Evolutionary conservation across 2,113 vertebrate genomes (phyloP).

Genomic region (Mastomys coucha): DNA sequence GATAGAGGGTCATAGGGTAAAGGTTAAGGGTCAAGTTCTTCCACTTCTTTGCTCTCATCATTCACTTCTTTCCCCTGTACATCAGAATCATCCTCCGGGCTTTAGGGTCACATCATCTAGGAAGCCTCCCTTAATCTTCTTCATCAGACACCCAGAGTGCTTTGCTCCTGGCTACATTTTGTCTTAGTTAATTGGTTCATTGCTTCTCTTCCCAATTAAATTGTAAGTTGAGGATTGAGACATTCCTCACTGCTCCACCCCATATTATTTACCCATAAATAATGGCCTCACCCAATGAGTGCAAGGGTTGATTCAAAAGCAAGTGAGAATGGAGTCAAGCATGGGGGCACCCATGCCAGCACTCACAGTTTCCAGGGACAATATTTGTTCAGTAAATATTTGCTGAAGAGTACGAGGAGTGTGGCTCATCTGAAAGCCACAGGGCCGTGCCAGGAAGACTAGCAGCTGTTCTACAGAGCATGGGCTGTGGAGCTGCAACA

Average conservation of each 20-base stretch:
- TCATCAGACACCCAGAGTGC: background rate
- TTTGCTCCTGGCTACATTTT: background rate
- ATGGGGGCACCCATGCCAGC: background rate
- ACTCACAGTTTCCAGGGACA: background rate
- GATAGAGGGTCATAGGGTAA: background rate
- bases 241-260: too few species aligned
- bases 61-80: background rate
- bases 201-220: background rate
- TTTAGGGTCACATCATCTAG: background rate
- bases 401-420: background rate
- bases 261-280: background rate
- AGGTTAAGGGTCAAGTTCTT: background rate
- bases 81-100: background rate
- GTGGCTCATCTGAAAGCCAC: background rate
- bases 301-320: background rate
- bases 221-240: background rate
- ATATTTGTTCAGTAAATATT: slow-evolving; percentile 54
- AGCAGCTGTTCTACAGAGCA: background rate
- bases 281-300: background rate
- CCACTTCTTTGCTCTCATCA: background rate
- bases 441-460: background rate
- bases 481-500: background rate
- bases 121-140: background rate
- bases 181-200: background rate
- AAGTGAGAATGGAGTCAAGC: background rate